Conservation (phyloP, 2,888 invertebrate genomes). For the Drosophila recens region DNA sequence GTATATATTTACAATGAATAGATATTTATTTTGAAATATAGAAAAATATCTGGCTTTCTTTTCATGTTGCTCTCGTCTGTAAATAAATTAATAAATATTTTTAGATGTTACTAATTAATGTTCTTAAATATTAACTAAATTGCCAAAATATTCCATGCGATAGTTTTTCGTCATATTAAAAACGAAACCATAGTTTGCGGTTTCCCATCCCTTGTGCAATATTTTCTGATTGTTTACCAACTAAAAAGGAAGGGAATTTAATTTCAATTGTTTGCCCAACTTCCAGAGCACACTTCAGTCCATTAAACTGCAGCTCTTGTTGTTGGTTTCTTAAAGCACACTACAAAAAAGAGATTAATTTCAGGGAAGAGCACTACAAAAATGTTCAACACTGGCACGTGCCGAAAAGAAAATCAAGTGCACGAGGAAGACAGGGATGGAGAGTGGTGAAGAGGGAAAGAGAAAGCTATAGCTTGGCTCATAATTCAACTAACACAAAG, state of each 20-base stretch:
- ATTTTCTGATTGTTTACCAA: slow-evolving; percentile 37
- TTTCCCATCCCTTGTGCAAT: neutral
- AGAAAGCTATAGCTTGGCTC: slow-evolving; percentile 34
- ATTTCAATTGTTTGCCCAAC: slow-evolving; percentile 51
- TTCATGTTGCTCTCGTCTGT: too few species aligned
- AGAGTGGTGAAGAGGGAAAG: neutral
- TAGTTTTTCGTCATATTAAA: too few species aligned
- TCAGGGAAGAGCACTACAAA: slow-evolving; percentile 1
- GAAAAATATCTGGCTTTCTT: too few species aligned
- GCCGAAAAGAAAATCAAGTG: slow-evolving; percentile 27
- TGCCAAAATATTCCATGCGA: too few species aligned
- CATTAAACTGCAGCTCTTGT: slow-evolving; percentile 20
- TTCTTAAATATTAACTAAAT: too few species aligned
- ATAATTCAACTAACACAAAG: slow-evolving; percentile 68
- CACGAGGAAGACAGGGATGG: neutral
- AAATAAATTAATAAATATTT: too few species aligned
- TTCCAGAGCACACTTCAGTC: slow-evolving; percentile 8
- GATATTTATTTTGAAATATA: too few species aligned
- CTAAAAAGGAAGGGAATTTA: slow-evolving; percentile 10
- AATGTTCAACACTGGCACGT: slow-evolving; percentile 35
- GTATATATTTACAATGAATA: too few species aligned
- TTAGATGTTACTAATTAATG: too few species aligned
- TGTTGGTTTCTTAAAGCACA: neutral
- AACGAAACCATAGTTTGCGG: neutral
- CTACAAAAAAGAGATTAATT: slow-evolving; percentile 4